Base-by-base conservation (phyloP, 2,797 vertebrate species). In the Antennarius maculatus region DNA sequence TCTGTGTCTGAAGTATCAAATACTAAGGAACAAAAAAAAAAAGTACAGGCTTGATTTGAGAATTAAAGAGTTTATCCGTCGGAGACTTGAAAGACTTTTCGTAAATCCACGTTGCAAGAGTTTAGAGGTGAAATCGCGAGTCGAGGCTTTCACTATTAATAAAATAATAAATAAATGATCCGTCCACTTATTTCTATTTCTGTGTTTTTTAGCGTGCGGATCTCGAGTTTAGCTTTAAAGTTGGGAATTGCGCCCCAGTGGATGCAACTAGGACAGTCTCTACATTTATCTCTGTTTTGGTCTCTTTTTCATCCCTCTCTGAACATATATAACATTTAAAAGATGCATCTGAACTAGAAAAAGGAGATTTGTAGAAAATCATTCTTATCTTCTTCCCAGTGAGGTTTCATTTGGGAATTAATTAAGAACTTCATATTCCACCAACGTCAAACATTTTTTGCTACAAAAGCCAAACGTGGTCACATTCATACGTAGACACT, bases 1-100 rank as follows among this genome's bases (percentile, higher is more conserved):
- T 8, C 67, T 72, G 69, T 66, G 66, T 81, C 54, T 66, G 37
- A 69, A 48, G 49, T 58, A 66, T 81, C 79, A 63, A 71, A 29
- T 62, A 42, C 55, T 69, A 54, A 71, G 63, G 37, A 69, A 72
- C 56, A 54, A 23, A 23, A 23, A 23, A 23, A 48, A 74, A 75
- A 64, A 73, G 62, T 58, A 31, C 62, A 3, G 48, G 58, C 51
- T 69, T 74, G 66, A 62, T 71, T 83, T 78, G 42, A 66, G 61
- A 62, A 60, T 74, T 2, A 51, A 34, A 74, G 47, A 70, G 54
- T 46, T 63, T 2, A 11, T 68, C 60, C 59, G 77, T 57, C n/a
- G n/a, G 42, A 69, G 67, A 60, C 60, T 50, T 72, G 14, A 68
- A 56, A 66, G 46, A 29, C 46, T 3, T 60, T 79, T 56, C 34